Base-by-base conservation (phyloP, 2,888 invertebrate genomes). In the Drosophila mulleri region DNA sequence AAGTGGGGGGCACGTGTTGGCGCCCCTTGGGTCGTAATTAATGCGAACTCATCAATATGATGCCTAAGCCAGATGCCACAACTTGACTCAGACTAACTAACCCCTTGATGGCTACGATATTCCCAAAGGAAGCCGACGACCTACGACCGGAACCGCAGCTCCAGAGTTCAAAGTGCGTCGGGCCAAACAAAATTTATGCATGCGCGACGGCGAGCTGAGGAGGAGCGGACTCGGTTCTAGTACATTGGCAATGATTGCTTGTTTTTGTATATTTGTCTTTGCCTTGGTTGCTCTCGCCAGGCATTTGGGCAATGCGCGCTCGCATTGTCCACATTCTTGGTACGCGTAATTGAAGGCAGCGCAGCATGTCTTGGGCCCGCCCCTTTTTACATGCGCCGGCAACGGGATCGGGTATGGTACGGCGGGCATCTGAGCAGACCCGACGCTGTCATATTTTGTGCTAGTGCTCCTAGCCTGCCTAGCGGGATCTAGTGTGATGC, bases 161-260 rank as follows among this genome's bases (percentile, higher is more conserved):
- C 70, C 70, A 48, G 58, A 67, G 72, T 35, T 60, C 69, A 64
- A 57, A 73, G 68, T 61, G 64, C 64, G 59, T 50, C 66, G 52
- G 61, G 42, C 72, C 72, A 47, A 26, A 35, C 48, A 61, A 50
- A 83, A 90, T 88, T 86, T 90, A 88, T 90, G 83, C 71, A 78
- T 90, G 89, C 91, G 90, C 90, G 91, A 71, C 84, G 67, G 78
- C 82, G 76, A 81, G 85, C 61, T 29, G 29, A 29, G 29, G 29
- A 7, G 7, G 8, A 29, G n/a, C 29, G 29, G 29, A n/a, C n/a
- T 29, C 60, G 74, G 90, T 90, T 90, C 81, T 89, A 84, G 88
- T 83, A 89, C 90, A 90, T 90, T 90, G 90, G 78, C 78, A 81
- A 83, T 86, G 91, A 91, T 91, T 91, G 90, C 90, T 88, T 82